Evolutionary conservation across 2,113 vertebrate genomes (phyloP), one percentile per base, ranked within the genome.

Genomic region (Ardeotis arabs): DNA sequence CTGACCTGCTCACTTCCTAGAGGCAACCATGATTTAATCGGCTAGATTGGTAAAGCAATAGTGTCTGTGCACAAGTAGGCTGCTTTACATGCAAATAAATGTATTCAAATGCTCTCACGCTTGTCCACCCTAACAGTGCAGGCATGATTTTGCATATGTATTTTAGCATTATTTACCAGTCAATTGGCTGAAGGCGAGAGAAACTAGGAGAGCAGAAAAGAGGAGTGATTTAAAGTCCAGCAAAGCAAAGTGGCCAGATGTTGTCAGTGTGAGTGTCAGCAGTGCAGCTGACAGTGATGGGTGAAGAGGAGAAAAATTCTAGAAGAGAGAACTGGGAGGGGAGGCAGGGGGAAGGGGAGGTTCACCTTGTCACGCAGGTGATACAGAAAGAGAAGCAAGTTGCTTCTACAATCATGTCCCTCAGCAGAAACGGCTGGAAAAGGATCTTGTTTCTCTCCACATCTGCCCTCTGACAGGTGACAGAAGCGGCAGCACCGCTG

Each of bases 291-390:
- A 31, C 4, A 10, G 41, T 44, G 37, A 10, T 0, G 33, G 66
- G 8, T n/a, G 60, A 31, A n/a, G 53, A 84, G 49, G 33, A 56
- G 29, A 73, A 89, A 55, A 6, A 6, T 4, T 21, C 24, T 28
- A 24, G 25, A 16, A 47, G n/a, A 45, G 49, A 70, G 20, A 14
- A 1, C 17, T n/a, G 31, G 31, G 41, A 85, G 31, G 35, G 8
- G 21, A 60, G 62, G 7, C 4, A 50, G 64, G 21, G n/a, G 39
- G 50, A 70, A 47, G 31, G 35, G 21, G 21, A 77, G 4, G 7
- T 53, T n/a, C 35, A 6, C 4, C 33, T 33, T 66, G 14, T 21
- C 59, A 22, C 0, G 0, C 37, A 27, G 31, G 1, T 50, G 68
- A 41, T 28, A 7, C 9, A 2, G 0, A 33, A 28, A 50, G 44